A percentile compares a stretch with the other conserved stretches of the same genome.
phyloP scores from a whole-genome alignment of 1,140 invertebrate species.

The Calephelis virginiensis region DNA sequence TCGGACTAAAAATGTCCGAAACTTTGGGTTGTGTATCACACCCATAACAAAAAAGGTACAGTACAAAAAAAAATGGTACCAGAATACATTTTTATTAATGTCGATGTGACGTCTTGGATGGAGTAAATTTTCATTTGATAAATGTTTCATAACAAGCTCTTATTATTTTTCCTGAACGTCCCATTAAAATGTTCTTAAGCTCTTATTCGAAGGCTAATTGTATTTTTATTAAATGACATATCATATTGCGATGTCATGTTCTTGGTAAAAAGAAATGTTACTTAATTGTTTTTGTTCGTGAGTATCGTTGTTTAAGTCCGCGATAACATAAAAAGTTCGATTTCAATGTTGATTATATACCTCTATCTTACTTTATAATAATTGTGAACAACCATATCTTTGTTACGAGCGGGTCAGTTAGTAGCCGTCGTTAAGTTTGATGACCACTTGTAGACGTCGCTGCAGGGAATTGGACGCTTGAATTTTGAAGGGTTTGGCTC shows the following conservation, averaged over 20 bases:
- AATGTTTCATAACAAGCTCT: too few species aligned
- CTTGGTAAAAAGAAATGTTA: background rate
- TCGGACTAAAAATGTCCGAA: too few species aligned
- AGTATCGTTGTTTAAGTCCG: background rate
- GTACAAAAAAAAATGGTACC: too few species aligned
- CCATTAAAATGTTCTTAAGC: background rate
- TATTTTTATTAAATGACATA: background rate
- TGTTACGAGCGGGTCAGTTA: slow-evolving; percentile 44
- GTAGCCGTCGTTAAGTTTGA: slow-evolving; percentile 59
- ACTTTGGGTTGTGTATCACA: too few species aligned
- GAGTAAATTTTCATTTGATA: too few species aligned
- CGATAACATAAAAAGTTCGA: slow-evolving; percentile 16
- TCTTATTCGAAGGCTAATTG: background rate
- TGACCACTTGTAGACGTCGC: slow-evolving; percentile 39
- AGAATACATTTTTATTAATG: too few species aligned
- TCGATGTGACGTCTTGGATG: too few species aligned
- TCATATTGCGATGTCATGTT: background rate
- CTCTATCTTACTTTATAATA: slow-evolving; percentile 36
- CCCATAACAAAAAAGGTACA: too few species aligned
- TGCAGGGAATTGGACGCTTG: slow-evolving; percentile 31
- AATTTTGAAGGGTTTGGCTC: background rate
- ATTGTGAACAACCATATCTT: slow-evolving; percentile 51
- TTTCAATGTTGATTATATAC: slow-evolving; percentile 14
- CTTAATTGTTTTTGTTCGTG: background rate
- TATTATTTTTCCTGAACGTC: background rate